Base-by-base conservation (phyloP, 2,113 vertebrate genomes). In the Saguinus midas region DNA sequence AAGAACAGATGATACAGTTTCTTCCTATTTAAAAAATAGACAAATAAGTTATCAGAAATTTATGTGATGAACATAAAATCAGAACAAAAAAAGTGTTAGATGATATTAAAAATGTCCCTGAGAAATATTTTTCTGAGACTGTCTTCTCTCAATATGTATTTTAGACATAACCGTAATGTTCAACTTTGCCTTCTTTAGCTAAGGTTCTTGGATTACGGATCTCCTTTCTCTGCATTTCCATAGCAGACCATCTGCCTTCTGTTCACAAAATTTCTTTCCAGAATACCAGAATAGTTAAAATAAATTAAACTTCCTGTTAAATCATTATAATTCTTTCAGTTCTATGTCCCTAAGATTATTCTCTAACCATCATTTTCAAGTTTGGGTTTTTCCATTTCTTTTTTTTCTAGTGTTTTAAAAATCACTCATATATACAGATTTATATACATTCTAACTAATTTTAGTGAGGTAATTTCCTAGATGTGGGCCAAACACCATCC, bases 231-330 rank as follows among this genome's bases (percentile, higher is more conserved):
- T 68, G 0, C 12, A 14, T 97, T 93, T 96, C 92, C 83, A 89
- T 87, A 87, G 25, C 68, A 97, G 87, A 96, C 61, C 91, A 86
- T 94, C 79, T 96, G 86, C 58, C 18, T 97, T 95, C 58, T 93
- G 61, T 87, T 95, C 92, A 90, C 75, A 88, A 84, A 84, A 11
- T 83, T 50, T 96, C 37, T 73, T 94, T 87, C 35, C 25, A 83
- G 76, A 94, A 68, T 82, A 40, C 35, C 25, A 83, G 76, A 94
- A 68, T 82, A 40, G 50, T 90, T 95, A 95, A 90, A 96, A 92
- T 90, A 94, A 92, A 96, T 93, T 78, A 37, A 83, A 13, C 9
- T 72, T 88, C 64, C 82, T 90, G 66, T 82, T 94, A 85, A 95
- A 92, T 84, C 43, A 82, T 83, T 48, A 50, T 32, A 50, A 32